phyloP scores from a whole-genome alignment of 2,888 invertebrate species.

The Auanema sp. region DNA sequence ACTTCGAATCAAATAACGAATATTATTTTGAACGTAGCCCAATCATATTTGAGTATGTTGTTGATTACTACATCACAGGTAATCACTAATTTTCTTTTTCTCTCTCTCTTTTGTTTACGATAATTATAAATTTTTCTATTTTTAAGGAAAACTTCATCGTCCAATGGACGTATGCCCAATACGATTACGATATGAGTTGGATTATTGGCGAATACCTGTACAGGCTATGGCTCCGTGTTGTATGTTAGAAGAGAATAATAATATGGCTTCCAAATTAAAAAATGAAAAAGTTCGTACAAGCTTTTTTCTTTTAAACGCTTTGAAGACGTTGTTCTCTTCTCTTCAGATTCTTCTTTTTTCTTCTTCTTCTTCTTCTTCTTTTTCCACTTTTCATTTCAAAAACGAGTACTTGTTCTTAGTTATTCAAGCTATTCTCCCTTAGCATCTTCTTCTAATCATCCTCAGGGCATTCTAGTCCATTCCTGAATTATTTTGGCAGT shows the following conservation, averaged over 20 bases:
- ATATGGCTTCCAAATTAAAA: constrained; percentile 24
- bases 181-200: constrained; percentile 55
- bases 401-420: too few species aligned
- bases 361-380: too few species aligned
- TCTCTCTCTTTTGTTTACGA: background rate
- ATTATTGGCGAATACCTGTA: constrained; percentile 59
- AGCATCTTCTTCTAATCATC: too few species aligned
- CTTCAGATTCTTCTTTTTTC: too few species aligned
- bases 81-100: background rate
- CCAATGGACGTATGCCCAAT: constrained; percentile 63
- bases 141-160: constrained; percentile 52
- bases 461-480: too few species aligned
- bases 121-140: background rate
- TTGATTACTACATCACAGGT: constrained; percentile 57
- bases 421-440: too few species aligned
- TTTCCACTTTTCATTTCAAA: too few species aligned
- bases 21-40: constrained; percentile 61
- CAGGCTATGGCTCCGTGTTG: constrained; percentile 45
- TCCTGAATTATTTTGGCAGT: too few species aligned
- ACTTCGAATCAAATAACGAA: constrained; percentile 53
- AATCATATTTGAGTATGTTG: constrained; percentile 57
- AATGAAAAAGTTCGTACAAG: constrained; percentile 21
- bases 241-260: constrained; percentile 43
- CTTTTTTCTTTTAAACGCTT: too few species aligned
- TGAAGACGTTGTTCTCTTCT: too few species aligned